A percentile compares a stretch with the other conserved stretches of the same genome.
These are phyloP conservation scores for Prionailurus viverrinus DNA, from an alignment of 2,113 vertebrate species.

Conservation along the genomic window DNA sequence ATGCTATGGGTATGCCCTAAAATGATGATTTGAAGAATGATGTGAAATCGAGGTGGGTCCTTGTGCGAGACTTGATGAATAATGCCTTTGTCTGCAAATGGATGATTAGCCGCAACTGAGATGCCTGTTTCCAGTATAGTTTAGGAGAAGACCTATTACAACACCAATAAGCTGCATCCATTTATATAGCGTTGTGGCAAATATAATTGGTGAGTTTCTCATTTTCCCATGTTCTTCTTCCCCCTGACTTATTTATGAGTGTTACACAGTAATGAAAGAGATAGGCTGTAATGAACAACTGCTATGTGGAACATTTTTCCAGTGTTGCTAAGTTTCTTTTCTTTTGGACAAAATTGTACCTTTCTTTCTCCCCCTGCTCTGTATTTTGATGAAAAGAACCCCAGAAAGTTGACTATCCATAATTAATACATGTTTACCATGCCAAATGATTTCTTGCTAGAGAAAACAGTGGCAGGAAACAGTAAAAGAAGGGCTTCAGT, in stretches of 20 bases:
- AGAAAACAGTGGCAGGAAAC: constrained; percentile 43
- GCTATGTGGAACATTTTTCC: constrained; percentile 54
- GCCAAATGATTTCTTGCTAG: constrained; percentile 59
- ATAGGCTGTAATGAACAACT: constrained; percentile 69
- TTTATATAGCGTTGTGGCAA: constrained; percentile 45
- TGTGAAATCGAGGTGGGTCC: constrained; percentile 35
- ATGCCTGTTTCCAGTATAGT: not conserved
- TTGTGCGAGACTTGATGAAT: constrained; percentile 45
- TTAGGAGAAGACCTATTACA: constrained; percentile 70
- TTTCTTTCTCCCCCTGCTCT: constrained; percentile 59
- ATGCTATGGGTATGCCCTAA: rapidly evolving
- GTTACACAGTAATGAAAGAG: constrained; percentile 57
- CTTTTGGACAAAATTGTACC: constrained; percentile 49
- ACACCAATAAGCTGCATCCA: constrained; percentile 50
- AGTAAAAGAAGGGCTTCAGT: not conserved
- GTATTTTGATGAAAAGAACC: constrained; percentile 69
- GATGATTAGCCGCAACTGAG: constrained; percentile 53
- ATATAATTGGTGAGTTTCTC: constrained; percentile 72
- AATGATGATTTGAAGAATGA: constrained; percentile 35
- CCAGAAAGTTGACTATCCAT: constrained; percentile 70
- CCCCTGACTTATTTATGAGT: constrained; percentile 76
- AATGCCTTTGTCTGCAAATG: constrained; percentile 61
- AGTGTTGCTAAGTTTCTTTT: constrained; percentile 76
- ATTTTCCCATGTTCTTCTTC: constrained; percentile 64
- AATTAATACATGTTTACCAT: constrained; percentile 73